Percentiles rank a stretch among this genome's conserved stretches.
Evolutionary conservation across 2,797 vertebrate genomes (phyloP).

Genomic region (Channallabes apus): DNA sequence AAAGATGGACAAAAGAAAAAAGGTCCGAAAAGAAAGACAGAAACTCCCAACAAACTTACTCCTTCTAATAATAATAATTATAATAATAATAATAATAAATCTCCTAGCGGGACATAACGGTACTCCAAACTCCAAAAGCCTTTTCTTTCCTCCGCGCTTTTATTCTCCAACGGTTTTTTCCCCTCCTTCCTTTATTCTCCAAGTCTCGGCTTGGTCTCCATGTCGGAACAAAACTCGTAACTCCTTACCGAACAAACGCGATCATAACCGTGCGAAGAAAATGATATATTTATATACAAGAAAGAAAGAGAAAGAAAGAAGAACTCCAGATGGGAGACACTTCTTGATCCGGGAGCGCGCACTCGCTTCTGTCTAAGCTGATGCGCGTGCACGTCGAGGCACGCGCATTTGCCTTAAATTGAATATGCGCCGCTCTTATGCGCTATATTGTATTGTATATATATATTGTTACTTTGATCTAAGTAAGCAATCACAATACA

Average conservation of each 20-base stretch:
- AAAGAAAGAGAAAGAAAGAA: conserved; percentile 6
- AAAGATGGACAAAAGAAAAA: conserved; percentile 23
- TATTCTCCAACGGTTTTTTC: neutral
- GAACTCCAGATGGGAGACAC: conserved; percentile 44
- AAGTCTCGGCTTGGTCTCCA: conserved; percentile 7
- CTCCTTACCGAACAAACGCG: neutral
- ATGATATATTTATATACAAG: no score
- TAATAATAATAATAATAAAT: neutral
- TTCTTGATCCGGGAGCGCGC: conserved; percentile 58
- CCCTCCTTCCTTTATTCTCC: no score
- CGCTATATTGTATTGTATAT: no score
- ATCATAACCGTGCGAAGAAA: neutral
- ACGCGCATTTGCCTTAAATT: conserved; percentile 23
- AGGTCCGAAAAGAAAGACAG: neutral
- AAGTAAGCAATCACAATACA: no score
- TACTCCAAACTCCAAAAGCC: neutral
- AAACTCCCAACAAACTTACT: conserved; percentile 22
- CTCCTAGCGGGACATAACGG: conserved; percentile 22
- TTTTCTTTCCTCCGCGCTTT: neutral
- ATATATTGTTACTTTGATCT: no score
- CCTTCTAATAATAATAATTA: no score
- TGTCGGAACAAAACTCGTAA: neutral
- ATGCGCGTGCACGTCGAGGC: conserved; percentile 27
- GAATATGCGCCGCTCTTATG: neutral
- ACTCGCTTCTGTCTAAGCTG: conserved; percentile 46